Base-by-base conservation (phyloP, 2,797 vertebrate species). In the Mus spretus region DNA sequence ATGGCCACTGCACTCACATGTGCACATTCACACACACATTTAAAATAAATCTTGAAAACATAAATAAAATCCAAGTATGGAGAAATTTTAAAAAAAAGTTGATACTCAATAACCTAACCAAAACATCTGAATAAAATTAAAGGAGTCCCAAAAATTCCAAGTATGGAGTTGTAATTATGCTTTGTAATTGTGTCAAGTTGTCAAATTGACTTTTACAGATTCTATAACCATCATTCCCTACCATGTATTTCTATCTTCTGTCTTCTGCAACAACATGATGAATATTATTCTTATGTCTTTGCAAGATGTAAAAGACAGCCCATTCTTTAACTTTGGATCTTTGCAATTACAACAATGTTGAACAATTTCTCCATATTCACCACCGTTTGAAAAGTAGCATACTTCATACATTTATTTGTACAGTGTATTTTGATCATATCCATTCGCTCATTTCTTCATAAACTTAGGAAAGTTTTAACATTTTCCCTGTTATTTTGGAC, bases 141-240 rank as follows among this genome's bases (percentile, higher is more conserved):
- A 40, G 28, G 55, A 59, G 28, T 67, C 15, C 11, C 26, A 2
- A 93, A 95, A 90, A 79, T 86, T 87, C 63, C 53, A 93, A 96
- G 31, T 67, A 70, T 11, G 24, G 24, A 59, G 11, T 82, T 53
- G 1, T 44, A 34, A 50, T 37, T 55, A 79, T 34, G 22, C 13
- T 81, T 50, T 72, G 85, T 89, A 94, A 63, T 82, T 93, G 53
- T 63, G 5, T 84, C 1, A 19, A 28, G 10, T 74, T 40, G 15
- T 40, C 40, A 86, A 82, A 72, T 15, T 85, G n/a, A 55, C 31
- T 95, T 86, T 34, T n/a, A 61, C 53, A 67, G 53, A 63, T 15
- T 15, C 83, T 83, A 44, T 53, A 63, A 72, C 1, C 0, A 26
- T 89, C 2, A 26, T 61, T 77, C 34, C 50, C 26, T 59, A n/a